These are phyloP conservation scores for Heloderma charlesbogerti DNA, from an alignment of 2,113 vertebrate species.

Conservation along the genomic window DNA sequence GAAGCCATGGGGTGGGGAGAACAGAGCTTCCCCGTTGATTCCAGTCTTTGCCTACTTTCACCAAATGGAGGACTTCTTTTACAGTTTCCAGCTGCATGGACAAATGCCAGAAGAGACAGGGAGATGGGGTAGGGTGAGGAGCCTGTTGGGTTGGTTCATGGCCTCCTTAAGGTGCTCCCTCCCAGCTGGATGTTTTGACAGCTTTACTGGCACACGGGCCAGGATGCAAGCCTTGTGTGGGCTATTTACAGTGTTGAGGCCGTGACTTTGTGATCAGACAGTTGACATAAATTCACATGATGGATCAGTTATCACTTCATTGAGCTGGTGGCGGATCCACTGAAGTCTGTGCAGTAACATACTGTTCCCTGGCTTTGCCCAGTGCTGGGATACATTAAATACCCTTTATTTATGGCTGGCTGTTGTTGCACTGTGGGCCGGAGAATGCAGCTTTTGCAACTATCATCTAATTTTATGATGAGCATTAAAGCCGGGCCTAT, in stretches of 20 bases:
- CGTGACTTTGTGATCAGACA: conserved; percentile 83
- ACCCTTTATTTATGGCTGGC: conserved; percentile 86
- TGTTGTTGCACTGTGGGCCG: conserved; percentile 76
- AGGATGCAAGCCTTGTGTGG: conserved; percentile 79
- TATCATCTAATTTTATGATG: conserved; percentile 88
- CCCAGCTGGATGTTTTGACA: conserved; percentile 73
- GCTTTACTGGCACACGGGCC: conserved; percentile 82
- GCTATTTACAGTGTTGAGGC: conserved; percentile 84
- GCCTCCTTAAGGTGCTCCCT: conserved; percentile 75
- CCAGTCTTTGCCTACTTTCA: neutral
- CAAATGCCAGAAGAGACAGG: neutral
- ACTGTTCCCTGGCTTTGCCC: conserved; percentile 78
- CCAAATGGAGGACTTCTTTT: neutral
- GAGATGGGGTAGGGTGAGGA: neutral
- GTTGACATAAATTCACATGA: conserved; percentile 89
- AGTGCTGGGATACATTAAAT: conserved; percentile 85
- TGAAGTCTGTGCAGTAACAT: conserved; percentile 82
- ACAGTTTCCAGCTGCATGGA: neutral
- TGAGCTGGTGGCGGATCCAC: conserved; percentile 82
- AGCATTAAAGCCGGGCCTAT: conserved; percentile 84
- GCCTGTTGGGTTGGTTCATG: neutral
- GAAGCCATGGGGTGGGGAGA: neutral
- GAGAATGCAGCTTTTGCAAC: conserved; percentile 86
- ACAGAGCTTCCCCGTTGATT: neutral
- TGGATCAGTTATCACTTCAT: conserved; percentile 87